Evolutionary conservation across 2,113 vertebrate species (phyloP).

Genomic region (Hemicordylus capensis): DNA sequence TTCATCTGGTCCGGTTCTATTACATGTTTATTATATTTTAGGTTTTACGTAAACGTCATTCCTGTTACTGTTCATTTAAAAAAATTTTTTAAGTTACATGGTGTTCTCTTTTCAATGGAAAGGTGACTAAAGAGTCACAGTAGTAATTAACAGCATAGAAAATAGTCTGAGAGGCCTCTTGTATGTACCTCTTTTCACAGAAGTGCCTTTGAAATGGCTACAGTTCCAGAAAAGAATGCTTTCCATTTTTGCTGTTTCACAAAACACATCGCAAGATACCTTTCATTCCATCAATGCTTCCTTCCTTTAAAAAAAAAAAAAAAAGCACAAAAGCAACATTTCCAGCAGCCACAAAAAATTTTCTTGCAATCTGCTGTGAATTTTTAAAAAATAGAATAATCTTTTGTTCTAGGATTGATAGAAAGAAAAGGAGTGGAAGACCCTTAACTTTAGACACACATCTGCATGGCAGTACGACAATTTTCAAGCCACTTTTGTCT

Average conservation of each 20-base stretch:
- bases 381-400: not conserved
- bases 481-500: conserved; percentile 25
- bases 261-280: not conserved
- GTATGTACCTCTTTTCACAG: no score
- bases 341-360: not conserved
- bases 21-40: no score
- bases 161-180: no score
- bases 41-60: no score
- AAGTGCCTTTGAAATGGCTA: no score
- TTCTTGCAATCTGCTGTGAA: not conserved
- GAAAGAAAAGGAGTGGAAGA: conserved; percentile 22
- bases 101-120: no score
- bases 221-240: not conserved
- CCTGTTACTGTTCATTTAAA: not conserved
- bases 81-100: not conserved
- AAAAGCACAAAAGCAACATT: not conserved
- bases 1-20: no score
- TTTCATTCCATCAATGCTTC: not conserved
- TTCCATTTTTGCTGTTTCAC: not conserved
- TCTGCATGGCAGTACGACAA: not conserved
- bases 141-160: no score
- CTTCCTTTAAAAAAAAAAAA: not conserved
- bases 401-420: not conserved
- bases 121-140: no score
- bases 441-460: not conserved